Evolutionary conservation across 2,113 vertebrate genomes (phyloP), one percentile per base, ranked within the genome.

Genomic region (Nesogale talazaci): DNA sequence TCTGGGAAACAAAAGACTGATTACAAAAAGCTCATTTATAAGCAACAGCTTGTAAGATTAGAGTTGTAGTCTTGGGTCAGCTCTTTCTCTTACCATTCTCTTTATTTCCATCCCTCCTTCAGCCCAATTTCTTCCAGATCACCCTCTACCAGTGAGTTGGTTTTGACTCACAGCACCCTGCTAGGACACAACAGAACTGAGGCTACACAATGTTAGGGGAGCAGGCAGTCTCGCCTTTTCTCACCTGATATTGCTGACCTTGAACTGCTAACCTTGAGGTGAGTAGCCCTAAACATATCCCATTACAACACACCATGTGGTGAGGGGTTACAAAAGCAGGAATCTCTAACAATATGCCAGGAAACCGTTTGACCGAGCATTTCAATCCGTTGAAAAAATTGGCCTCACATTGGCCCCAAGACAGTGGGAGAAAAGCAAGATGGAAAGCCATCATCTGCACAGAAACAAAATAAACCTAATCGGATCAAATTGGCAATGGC

Each of bases 1-100:
- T 93, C 77, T 84, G 65, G 80, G 61, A 95, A 93, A 95, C 78
- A 94, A 95, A 94, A 91, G 89, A 89, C 92, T 88, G 40, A 87
- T 87, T 81, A 88, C 23, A 77, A 83, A 90, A 88, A 52, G 16
- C 67, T 93, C 29, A 23, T 70, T 72, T 82, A 52, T 77, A 95
- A 92, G 29, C 15, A 22, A 72, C 90, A 40, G 77, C 63, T 7
- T 59, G 27, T 29, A 95, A 74, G 36, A 63, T 46, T 83, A 85
- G 46, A 85, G n/a, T 27, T 92, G 25, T 90, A 38, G 36, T 92
- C 56, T 78, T 87, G 23, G 31, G 27, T 84, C 27, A 89, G 52
- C 15, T 31, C 27, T 72, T 86, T 40, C 4, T 42, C 5, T 84
- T 88, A 86, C 46, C 67, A 63, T 36, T 52, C 67, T 52, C 2